Percentiles rank a stretch among this genome's conserved stretches.
phyloP scores from a whole-genome alignment of 2,888 invertebrate species.

The Coenonympha glycerion region DNA sequence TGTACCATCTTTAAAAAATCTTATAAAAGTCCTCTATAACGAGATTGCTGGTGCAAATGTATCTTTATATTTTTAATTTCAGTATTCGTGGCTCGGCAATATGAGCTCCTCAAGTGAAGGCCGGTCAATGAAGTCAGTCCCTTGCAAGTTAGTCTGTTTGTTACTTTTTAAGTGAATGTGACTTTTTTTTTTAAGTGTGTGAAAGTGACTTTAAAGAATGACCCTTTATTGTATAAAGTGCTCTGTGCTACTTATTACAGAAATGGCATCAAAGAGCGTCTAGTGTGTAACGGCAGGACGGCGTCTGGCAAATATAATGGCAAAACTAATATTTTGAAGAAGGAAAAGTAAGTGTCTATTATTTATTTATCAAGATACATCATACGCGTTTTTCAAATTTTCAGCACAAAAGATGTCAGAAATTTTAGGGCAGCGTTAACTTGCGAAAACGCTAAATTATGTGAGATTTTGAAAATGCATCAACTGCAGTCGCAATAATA shows the following conservation, averaged over 20 bases:
- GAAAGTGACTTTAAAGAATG: no score
- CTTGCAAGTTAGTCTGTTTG: slow-evolving; percentile 46
- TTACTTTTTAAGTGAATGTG: background rate
- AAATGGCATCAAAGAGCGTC: slow-evolving; percentile 52
- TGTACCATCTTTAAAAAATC: no score
- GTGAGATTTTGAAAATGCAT: no score
- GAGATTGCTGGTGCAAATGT: no score
- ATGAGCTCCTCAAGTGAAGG: slow-evolving; percentile 52
- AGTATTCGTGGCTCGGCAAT: slow-evolving; percentile 61
- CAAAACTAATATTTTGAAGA: slow-evolving; percentile 47
- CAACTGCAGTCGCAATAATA: no score
- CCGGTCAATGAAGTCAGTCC: slow-evolving; percentile 44
- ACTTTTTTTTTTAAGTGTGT: no score
- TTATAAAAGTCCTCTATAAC: no score
- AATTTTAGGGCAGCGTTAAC: no score
- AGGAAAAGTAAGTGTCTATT: slow-evolving; percentile 53
- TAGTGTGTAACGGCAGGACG: slow-evolving; percentile 42
- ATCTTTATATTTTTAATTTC: slow-evolving; percentile 30
- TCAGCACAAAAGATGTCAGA: no score
- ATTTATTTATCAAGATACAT: no score
- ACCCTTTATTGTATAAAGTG: background rate
- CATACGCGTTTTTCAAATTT: no score
- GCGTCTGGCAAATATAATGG: slow-evolving; percentile 43
- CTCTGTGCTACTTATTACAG: slow-evolving; percentile 36
- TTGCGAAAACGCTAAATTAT: no score